These are phyloP conservation scores for Tromatobia lineatoria DNA, from an alignment of 2,888 invertebrate species.

Conservation along the genomic window DNA sequence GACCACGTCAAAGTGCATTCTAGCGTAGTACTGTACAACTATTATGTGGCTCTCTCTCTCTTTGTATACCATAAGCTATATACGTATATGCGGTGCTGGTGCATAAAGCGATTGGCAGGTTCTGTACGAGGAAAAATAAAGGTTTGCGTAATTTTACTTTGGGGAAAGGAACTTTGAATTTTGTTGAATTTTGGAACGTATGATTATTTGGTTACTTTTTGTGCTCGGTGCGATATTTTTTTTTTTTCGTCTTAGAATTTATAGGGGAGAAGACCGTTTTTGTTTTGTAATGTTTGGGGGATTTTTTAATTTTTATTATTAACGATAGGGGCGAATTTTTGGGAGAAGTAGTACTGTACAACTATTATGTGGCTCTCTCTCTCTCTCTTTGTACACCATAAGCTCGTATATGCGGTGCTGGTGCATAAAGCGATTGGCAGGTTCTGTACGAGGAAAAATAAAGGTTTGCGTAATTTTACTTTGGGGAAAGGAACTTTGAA, in stretches of 20 bases:
- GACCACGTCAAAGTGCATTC: constrained; percentile 81
- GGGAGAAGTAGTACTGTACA: constrained; percentile 75
- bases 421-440: constrained; percentile 2
- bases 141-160: background rate
- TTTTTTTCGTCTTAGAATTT: too few species aligned
- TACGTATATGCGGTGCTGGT: background rate
- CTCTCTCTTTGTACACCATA: background rate
- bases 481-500: background rate
- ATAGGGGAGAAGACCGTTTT: too few species aligned
- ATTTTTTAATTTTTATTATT: too few species aligned
- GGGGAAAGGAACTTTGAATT: background rate
- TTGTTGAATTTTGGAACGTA: background rate
- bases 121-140: background rate
- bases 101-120: background rate
- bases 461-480: background rate
- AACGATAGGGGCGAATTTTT: too few species aligned
- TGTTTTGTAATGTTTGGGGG: too few species aligned
- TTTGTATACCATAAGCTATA: background rate
- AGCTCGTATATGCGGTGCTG: background rate
- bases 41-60: constrained; percentile 23
- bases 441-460: background rate
- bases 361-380: constrained; percentile 32
- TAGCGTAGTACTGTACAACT: constrained; percentile 74
- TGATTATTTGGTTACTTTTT: too few species aligned
- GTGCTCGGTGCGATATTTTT: too few species aligned